A percentile compares a stretch with the other conserved stretches of the same genome.
phyloP scores from a whole-genome alignment of 1,140 invertebrate species.

The Drosophila navojoa region DNA sequence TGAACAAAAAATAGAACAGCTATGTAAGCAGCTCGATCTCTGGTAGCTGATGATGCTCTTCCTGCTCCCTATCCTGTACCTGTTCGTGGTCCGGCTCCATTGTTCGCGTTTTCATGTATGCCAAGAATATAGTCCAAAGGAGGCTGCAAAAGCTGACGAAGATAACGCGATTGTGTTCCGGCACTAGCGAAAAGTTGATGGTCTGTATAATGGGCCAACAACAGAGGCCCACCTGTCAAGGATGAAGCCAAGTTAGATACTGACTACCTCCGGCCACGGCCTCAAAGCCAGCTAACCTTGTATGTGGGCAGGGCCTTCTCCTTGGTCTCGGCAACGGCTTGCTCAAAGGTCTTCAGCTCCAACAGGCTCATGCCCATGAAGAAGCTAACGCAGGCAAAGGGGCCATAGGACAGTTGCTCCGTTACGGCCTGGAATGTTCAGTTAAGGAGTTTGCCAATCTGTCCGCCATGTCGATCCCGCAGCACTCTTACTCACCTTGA shows the following conservation, averaged over 20 bases:
- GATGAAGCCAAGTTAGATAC: background rate
- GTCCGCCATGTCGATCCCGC: background rate
- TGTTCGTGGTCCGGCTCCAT: background rate
- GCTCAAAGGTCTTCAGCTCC: constrained; percentile 88
- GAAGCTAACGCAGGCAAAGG: constrained; percentile 91
- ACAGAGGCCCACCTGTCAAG: constrained; percentile 88
- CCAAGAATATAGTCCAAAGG: constrained; percentile 93
- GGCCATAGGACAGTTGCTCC: constrained; percentile 92
- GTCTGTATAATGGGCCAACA: constrained; percentile 93
- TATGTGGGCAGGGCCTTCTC: constrained; percentile 92
- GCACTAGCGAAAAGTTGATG: constrained; percentile 91
- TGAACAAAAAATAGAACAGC: background rate
- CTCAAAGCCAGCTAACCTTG: constrained; percentile 86
- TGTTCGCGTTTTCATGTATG: constrained; percentile 90
- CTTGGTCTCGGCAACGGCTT: constrained; percentile 89
- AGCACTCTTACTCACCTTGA: constrained; percentile 86
- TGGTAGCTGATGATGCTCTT: background rate
- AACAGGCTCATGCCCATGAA: constrained; percentile 92
- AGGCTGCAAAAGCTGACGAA: constrained; percentile 93
- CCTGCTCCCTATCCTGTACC: background rate
- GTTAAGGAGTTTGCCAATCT: background rate
- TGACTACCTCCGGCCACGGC: background rate
- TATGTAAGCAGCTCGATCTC: too few relatives aligned
- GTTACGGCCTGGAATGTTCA: constrained; percentile 87
- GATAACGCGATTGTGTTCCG: constrained; percentile 91